Percentiles rank a stretch among this genome's conserved stretches.
Evolutionary conservation across 2,113 vertebrate species (phyloP).

Genomic region (Hiodon tergisus): DNA sequence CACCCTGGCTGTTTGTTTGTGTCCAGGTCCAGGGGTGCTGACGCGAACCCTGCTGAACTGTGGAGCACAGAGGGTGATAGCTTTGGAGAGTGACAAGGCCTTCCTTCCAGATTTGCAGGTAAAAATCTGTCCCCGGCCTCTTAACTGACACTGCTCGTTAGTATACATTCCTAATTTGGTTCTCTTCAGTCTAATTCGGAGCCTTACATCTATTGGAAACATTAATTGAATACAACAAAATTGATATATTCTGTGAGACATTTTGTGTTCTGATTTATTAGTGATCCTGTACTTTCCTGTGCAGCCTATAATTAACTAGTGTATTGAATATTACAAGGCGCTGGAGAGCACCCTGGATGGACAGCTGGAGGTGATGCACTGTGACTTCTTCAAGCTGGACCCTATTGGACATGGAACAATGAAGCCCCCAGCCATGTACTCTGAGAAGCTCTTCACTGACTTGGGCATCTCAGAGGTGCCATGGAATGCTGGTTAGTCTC

Average conservation of each 20-base stretch:
- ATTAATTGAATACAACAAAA: no score
- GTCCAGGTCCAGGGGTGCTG: conserved; percentile 80
- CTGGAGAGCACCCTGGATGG: conserved; percentile 63
- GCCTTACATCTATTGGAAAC: no score
- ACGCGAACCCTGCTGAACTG: conserved; percentile 74
- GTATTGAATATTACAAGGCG: conserved; percentile 53
- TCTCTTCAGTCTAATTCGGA: no score
- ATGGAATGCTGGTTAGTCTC: conserved; percentile 68
- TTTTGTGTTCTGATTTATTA: background rate
- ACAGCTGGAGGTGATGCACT: conserved; percentile 73
- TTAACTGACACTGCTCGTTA: no score
- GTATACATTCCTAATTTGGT: no score
- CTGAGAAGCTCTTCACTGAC: conserved; percentile 71
- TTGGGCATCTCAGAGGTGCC: conserved; percentile 69
- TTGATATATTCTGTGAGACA: background rate
- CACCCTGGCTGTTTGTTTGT: background rate
- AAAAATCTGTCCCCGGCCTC: conserved; percentile 14
- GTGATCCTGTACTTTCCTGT: background rate
- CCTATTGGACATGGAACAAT: conserved; percentile 48
- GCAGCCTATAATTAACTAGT: background rate
- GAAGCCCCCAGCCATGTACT: conserved; percentile 62
- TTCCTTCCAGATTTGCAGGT: conserved; percentile 80
- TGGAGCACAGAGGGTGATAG: conserved; percentile 74
- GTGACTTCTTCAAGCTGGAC: conserved; percentile 84
- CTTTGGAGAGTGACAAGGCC: conserved; percentile 68